Conservation (phyloP, 2,888 invertebrate genomes). For the Allolobophora icterica region DNA sequence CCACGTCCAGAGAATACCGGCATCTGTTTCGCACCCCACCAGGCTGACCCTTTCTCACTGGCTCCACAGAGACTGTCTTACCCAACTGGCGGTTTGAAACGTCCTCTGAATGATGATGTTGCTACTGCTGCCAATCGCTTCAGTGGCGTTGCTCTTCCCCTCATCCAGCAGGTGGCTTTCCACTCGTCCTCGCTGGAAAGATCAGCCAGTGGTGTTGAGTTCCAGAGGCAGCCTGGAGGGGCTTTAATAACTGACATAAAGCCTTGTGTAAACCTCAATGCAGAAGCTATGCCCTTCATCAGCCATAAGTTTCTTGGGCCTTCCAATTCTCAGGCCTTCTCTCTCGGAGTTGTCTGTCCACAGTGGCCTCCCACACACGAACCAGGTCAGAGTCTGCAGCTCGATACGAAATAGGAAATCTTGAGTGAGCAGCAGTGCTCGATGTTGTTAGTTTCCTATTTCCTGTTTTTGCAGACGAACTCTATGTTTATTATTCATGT, state of each 20-base stretch:
- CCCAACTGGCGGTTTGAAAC: background rate
- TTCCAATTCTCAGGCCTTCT: background rate
- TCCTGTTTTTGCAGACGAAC: background rate
- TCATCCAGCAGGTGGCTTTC: background rate
- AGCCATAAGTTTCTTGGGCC: slow-evolving; percentile 13
- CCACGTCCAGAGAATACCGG: background rate
- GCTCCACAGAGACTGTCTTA: background rate
- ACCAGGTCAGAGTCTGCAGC: background rate
- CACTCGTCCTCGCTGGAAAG: background rate
- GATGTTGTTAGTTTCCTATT: slow-evolving; percentile 17
- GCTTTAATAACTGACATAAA: background rate
- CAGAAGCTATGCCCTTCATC: slow-evolving; percentile 11
- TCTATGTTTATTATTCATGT: background rate
- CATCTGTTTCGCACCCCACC: background rate
- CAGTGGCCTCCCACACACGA: background rate
- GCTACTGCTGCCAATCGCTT: background rate
- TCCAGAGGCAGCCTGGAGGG: background rate
- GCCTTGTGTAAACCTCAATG: background rate
- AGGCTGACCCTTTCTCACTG: background rate
- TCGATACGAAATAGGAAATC: slow-evolving; percentile 3
- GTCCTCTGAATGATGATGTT: background rate
- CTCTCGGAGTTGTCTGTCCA: background rate
- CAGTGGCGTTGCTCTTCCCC: background rate
- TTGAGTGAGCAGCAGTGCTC: background rate
- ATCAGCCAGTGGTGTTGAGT: background rate